Evolutionary conservation across 2,113 vertebrate species (phyloP), one percentile per base, ranked within the genome.

Genomic region (Coryphaenoides rupestris): DNA sequence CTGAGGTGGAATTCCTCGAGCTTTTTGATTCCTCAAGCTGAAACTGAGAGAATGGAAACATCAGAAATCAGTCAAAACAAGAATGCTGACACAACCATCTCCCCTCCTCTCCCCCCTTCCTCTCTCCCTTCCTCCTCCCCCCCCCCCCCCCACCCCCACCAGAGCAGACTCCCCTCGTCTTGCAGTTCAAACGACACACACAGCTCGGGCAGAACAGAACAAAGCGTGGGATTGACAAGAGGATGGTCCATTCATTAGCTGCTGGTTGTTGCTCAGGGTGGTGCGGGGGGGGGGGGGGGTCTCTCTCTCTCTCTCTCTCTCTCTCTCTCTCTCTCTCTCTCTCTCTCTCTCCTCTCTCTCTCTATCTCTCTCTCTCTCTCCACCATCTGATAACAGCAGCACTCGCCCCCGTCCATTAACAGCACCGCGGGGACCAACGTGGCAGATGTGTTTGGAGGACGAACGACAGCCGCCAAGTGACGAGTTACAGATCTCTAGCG

Each of bases 181-280:
- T 47, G 1, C 75, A 81, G 77, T 76, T 80, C 81, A 80, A 86
- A 81, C n/a, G n/a, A n/a, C n/a, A n/a, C n/a, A n/a, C 73, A 74
- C 77, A 40, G 33, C 33, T 55, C 65, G 58, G 70, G 65, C 28
- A 60, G 69, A 72, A 53, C 61, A 68, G 79, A 82, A 87, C 85
- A 88, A 88, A 86, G 82, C 62, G 45, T 14, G 4, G 76, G 82
- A 88, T 87, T 86, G 84, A 87, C 63, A 63, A 75, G 77, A 79
- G 52, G 69, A 74, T 74, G 81, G 73, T 80, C 77, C 84, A 85
- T 82, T 89, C 80, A 87, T 84, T 82, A 81, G 77, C 47, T n/a
- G 78, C 72, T 82, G 3, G 24, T 66, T 79, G 78, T 40, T 40
- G 33, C 33, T 40, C 33, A 10, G 33, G 33, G 33, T n/a, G n/a